Percentiles rank a stretch among this genome's conserved stretches.
These are phyloP conservation scores for Channallabes apus DNA, from an alignment of 2,797 vertebrate species.

Conservation along the genomic window DNA sequence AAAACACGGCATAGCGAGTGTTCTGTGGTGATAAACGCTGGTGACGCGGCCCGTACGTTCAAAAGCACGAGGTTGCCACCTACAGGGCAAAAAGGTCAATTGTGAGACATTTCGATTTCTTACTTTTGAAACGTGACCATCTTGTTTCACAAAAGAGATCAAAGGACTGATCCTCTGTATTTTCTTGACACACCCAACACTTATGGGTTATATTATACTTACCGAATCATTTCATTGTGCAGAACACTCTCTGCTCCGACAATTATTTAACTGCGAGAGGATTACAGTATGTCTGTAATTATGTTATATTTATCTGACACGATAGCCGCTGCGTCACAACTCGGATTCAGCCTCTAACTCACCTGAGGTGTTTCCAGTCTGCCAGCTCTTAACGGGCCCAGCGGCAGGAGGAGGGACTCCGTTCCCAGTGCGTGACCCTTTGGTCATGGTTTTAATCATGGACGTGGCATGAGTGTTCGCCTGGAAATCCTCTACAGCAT, in stretches of 20 bases:
- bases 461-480: constrained; percentile 60
- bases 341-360: not conserved
- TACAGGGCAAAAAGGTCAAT: not conserved
- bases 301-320: not conserved
- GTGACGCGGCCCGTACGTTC: not conserved
- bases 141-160: not conserved
- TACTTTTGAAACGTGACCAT: not conserved
- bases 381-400: constrained; percentile 23
- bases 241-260: not conserved
- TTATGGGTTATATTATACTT: not conserved
- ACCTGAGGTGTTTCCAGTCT: constrained; percentile 45
- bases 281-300: not conserved
- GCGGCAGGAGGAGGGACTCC: constrained; percentile 61
- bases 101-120: not conserved
- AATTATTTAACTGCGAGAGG: not conserved
- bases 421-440: constrained; percentile 66
- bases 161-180: no score
- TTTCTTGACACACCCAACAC: not conserved
- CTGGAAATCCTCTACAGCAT: constrained; percentile 67
- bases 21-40: constrained; percentile 51
- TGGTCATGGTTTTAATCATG: constrained; percentile 68
- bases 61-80: constrained; percentile 43
- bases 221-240: not conserved
- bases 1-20: constrained; percentile 43
- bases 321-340: no score